Conservation (phyloP, 2,888 invertebrate genomes). For the Drepanosiphum platanoidis region DNA sequence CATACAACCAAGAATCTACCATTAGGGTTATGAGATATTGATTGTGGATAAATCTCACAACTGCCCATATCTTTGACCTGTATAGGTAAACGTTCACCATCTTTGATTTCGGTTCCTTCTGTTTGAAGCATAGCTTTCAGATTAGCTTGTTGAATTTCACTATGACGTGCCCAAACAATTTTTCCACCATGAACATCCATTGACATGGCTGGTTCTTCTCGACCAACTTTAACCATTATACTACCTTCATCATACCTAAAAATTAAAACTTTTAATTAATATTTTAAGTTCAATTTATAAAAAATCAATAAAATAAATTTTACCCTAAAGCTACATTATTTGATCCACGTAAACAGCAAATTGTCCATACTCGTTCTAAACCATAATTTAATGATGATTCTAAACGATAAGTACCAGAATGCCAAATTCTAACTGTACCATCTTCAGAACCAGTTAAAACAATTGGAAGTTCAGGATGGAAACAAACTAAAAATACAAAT, state of each 20-base stretch:
- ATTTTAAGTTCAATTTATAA: background rate
- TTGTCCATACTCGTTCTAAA: constrained; percentile 97
- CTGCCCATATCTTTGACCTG: constrained; percentile 99
- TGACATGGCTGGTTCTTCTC: constrained; percentile 98
- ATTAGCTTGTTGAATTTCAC: constrained; percentile 97
- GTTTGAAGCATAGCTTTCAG: constrained; percentile 85
- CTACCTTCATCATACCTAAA: constrained; percentile 92
- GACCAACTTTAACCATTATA: constrained; percentile 93
- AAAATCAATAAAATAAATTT: constrained; percentile 65
- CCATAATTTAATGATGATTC: constrained; percentile 98
- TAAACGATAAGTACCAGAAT: constrained; percentile 95
- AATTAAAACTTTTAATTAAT: background rate
- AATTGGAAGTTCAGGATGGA: constrained; percentile 98
- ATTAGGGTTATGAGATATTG: constrained; percentile 97
- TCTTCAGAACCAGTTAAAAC: constrained; percentile 98
- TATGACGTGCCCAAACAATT: constrained; percentile 98
- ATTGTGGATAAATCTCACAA: constrained; percentile 99
- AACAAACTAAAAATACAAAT: constrained; percentile 74
- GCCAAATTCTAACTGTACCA: constrained; percentile 97
- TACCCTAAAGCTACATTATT: constrained; percentile 94
- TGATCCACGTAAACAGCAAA: constrained; percentile 89
- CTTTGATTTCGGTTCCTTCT: constrained; percentile 77
- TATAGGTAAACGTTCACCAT: constrained; percentile 92
- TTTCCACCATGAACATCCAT: constrained; percentile 99
- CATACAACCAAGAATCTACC: constrained; percentile 94